Base-by-base conservation (phyloP, 2,888 invertebrate species). In the Ormyrus labotus region DNA sequence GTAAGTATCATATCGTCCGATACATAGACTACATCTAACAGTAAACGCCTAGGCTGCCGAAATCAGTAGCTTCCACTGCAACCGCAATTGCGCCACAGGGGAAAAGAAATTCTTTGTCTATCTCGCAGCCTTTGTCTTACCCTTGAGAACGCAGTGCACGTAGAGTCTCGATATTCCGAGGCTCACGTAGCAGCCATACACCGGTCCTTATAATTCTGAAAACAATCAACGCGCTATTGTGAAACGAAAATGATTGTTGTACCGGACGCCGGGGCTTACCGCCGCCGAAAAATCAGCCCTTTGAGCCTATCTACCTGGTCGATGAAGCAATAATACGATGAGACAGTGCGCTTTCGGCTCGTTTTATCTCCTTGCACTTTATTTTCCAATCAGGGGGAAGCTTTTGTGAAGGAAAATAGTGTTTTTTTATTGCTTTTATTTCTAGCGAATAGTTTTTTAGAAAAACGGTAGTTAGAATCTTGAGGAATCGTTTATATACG, bases 151-250 rank as follows among this genome's bases (percentile, higher is more conserved):
- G 55, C 2, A 45, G 53, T n/a, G 34, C 64, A 48, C 58, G 50
- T 58, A 58, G 65, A 58, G 57, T 65, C 65, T 67, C 64, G 58
- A 67, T 74, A 74, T 74, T 65, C 57, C 65, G 50, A 11, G 11
- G n/a, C 45, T 48, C 50, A 50, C 60, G 34, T 34, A 48, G 10
- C 1, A n/a, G 11, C 10, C 55, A 55, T 11, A 10, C 51, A 47
- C 64, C 55, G 47, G 13, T 51, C 48, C 19, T 19, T 48, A 60
- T 9, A n/a, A 60, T 45, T 13, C 13, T 4, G 57, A 53, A 60
- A 61, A 75, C 68, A 75, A 75, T 75, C 75, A 45, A 60, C 48
- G 63, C 47, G 53, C 68, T 67, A 61, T 75, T 68, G 74, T 47
- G 55, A 57, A 55, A 64, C 63, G 47, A 55, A 55, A 64, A 55